These are phyloP conservation scores for Xanthia icteritia DNA, from an alignment of 2,888 invertebrate species.

Conservation along the genomic window DNA sequence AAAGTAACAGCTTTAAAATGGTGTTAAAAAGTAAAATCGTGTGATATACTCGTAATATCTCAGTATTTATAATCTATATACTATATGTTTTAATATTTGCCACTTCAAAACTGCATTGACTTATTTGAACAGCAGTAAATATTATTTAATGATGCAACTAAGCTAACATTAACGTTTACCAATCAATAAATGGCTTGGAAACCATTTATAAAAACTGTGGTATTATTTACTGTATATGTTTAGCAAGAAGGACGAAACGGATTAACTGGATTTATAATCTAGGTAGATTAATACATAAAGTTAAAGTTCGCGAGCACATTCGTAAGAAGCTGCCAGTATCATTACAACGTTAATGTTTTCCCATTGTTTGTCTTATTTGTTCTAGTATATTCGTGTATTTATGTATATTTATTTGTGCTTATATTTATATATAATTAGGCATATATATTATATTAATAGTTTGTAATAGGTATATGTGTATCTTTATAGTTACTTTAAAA, in stretches of 20 bases:
- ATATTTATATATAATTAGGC: too few species aligned
- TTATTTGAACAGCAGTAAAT: conserved; percentile 37
- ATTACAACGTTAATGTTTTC: too few species aligned
- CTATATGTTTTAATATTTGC: conserved; percentile 8
- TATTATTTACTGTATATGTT: conserved; percentile 13
- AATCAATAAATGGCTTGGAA: conserved; percentile 34
- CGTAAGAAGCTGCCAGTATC: too few species aligned
- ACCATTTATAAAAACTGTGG: conserved; percentile 23
- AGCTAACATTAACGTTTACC: conserved; percentile 17
- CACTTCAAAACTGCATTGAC: conserved; percentile 12
- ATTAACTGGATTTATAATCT: conserved; percentile 7
- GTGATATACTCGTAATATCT: background rate
- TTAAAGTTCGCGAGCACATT: too few species aligned
- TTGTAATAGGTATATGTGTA: too few species aligned
- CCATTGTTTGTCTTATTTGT: too few species aligned
- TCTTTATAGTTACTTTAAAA: too few species aligned
- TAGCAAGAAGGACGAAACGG: background rate
- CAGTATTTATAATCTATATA: background rate
- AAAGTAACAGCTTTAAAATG: background rate
- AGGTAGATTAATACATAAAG: background rate
- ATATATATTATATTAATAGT: too few species aligned
- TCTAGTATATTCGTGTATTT: too few species aligned
- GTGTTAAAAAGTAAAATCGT: background rate
- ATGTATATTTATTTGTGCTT: too few species aligned
- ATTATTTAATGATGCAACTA: conserved; percentile 30